phyloP scores from a whole-genome alignment of 2,113 vertebrate species.

The Raja brachyura region DNA sequence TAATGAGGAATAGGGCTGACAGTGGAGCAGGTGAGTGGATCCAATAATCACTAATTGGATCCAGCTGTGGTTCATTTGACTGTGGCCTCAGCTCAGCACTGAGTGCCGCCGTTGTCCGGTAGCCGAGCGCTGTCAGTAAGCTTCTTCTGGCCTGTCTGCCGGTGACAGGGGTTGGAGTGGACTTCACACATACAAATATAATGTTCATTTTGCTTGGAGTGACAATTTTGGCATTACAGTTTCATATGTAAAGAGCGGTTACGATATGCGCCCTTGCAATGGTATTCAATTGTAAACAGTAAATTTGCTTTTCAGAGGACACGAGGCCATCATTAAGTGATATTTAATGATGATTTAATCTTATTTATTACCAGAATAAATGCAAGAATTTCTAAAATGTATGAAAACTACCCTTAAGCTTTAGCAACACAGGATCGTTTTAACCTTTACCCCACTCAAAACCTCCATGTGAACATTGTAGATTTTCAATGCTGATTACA shows the following conservation, averaged over 20 bases:
- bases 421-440: neutral
- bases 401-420: neutral
- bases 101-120: too few species aligned
- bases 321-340: neutral
- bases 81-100: too few species aligned
- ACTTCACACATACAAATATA: neutral
- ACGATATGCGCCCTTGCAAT: neutral
- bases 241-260: neutral
- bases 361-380: neutral
- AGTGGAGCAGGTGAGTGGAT: too few species aligned
- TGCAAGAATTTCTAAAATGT: neutral
- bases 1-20: too few species aligned
- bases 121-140: too few species aligned
- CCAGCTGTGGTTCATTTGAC: too few species aligned
- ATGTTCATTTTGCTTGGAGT: neutral
- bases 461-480: neutral
- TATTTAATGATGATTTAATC: neutral
- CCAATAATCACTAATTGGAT: too few species aligned
- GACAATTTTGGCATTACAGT: neutral
- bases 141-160: too few species aligned
- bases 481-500: neutral
- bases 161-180: too few species aligned
- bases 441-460: neutral
- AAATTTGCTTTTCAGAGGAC: constrained; percentile 1
- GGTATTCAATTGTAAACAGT: neutral